Evolutionary conservation across 2,888 invertebrate species (phyloP).

Genomic region (Cordilura impudica): DNA sequence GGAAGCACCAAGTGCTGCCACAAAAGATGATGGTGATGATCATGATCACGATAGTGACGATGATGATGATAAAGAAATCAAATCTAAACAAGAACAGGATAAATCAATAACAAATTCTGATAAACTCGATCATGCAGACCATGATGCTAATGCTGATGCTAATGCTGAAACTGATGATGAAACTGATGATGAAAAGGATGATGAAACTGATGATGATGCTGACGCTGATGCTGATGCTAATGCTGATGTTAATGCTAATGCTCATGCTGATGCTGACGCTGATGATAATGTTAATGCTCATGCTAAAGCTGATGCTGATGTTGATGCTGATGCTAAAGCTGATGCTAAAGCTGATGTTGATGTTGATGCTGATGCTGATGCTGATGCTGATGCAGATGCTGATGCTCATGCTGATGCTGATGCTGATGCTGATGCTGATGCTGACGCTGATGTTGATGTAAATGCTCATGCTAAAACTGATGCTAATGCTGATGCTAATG

Average conservation of each 20-base stretch:
- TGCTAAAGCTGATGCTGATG: constrained; percentile 40
- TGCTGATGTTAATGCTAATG: constrained; percentile 40
- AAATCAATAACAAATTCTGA: constrained; percentile 36
- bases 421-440: constrained; percentile 7
- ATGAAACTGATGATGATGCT: constrained; percentile 32
- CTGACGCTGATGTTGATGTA: constrained; percentile 58
- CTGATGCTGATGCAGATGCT: constrained; percentile 58
- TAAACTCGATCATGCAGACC: constrained; percentile 58
- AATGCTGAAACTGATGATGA: neutral
- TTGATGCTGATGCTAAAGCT: neutral
- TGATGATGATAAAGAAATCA: constrained; percentile 41
- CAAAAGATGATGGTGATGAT: constrained; percentile 47
- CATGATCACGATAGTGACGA: constrained; percentile 28
- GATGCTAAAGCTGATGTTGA: too few relatives aligned
- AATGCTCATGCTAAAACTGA: constrained; percentile 3
- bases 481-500: constrained; percentile 5
- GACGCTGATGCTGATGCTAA: too few relatives aligned
- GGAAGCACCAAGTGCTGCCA: neutral
- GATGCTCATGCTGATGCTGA: constrained; percentile 6
- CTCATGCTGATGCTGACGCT: neutral
- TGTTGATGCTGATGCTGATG: too few relatives aligned
- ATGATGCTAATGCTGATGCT: constrained; percentile 16
- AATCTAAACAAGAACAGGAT: constrained; percentile 11
- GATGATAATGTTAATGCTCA: too few relatives aligned
- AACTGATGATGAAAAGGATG: constrained; percentile 3